Conservation (phyloP, 2,113 vertebrate species). For the Fulmarus glacialis region DNA sequence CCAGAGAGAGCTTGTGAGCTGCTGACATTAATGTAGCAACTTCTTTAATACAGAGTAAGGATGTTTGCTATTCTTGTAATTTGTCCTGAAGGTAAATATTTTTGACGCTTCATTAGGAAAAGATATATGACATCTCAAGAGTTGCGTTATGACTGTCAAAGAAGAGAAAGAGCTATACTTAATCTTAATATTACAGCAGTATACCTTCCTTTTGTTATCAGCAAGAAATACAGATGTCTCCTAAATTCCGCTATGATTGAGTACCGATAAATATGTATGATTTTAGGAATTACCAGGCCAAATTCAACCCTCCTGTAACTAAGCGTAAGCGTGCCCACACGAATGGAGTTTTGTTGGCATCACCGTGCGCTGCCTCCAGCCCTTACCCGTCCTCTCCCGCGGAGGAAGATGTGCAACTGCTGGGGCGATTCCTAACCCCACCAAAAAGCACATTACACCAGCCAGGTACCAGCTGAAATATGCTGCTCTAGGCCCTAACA, state of each 20-base stretch:
- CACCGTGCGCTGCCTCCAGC: fast-evolving
- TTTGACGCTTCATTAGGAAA: constrained; percentile 55
- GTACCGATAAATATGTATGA: constrained; percentile 15
- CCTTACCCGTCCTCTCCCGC: background rate
- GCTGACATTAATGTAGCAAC: background rate
- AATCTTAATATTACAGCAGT: constrained; percentile 10
- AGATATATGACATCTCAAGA: constrained; percentile 31
- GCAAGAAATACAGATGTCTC: constrained; percentile 36
- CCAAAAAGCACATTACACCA: background rate
- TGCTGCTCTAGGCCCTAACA: background rate
- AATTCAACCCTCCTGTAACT: background rate
- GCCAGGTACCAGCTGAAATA: background rate
- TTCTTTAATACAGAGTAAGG: background rate
- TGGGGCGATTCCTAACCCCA: background rate
- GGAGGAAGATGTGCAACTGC: fast-evolving
- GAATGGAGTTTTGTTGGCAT: background rate
- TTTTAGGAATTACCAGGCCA: background rate
- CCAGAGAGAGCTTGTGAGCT: constrained; percentile 23
- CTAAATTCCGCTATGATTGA: background rate
- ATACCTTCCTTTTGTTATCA: background rate
- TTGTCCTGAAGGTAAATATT: constrained; percentile 58
- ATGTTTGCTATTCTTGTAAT: constrained; percentile 21
- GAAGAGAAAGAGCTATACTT: constrained; percentile 37
- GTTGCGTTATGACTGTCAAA: constrained; percentile 48
- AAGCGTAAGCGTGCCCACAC: background rate